These are phyloP conservation scores for Atethmia centrago DNA, from an alignment of 2,888 invertebrate species.

Conservation along the genomic window DNA sequence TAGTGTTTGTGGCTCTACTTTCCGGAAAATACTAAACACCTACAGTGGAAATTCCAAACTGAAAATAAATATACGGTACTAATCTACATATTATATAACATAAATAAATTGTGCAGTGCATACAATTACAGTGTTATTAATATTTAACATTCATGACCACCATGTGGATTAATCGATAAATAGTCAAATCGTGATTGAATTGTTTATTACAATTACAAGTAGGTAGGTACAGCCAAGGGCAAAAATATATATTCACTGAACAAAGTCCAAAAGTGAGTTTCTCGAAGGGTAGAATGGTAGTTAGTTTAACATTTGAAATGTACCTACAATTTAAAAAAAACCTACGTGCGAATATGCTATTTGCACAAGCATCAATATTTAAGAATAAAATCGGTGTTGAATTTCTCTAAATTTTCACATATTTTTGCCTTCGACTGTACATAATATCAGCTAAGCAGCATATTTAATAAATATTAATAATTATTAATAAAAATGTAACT, in stretches of 20 bases:
- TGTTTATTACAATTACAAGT: conserved; percentile 1
- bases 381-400: not conserved
- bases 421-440: conserved; percentile 2
- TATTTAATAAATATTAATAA: not conserved
- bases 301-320: not conserved
- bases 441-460: not conserved
- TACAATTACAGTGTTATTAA: conserved; percentile 3
- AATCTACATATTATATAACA: conserved; percentile 1
- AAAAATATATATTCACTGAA: not conserved
- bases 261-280: not conserved
- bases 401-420: not conserved
- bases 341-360: too few relatives aligned
- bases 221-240: conserved; percentile 1
- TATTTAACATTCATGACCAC: conserved; percentile 13
- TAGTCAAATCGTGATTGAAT: conserved; percentile 19
- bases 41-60: conserved; percentile 6
- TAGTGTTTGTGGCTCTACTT: not conserved
- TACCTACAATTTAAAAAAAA: too few relatives aligned
- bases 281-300: not conserved
- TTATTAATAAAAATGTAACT: conserved; percentile 51
- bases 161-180: not conserved
- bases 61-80: not conserved
- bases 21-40: conserved; percentile 2
- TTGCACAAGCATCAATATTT: not conserved
- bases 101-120: conserved; percentile 14